Percentiles rank a stretch among this genome's conserved stretches.
Conservation (phyloP, 2,113 vertebrate genomes). For the Crocuta crocuta region DNA sequence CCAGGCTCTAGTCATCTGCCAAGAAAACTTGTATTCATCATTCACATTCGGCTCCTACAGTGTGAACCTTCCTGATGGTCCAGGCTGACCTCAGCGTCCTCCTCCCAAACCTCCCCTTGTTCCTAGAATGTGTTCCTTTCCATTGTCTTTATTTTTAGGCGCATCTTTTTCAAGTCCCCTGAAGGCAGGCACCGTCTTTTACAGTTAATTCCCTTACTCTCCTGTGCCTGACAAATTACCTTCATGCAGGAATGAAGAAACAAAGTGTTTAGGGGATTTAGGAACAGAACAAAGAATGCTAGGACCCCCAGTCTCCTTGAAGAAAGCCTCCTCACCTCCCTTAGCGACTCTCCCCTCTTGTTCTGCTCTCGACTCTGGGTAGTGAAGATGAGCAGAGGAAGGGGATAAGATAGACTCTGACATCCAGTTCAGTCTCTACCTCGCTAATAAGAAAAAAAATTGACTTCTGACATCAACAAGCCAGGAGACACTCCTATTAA, state of each 20-base stretch:
- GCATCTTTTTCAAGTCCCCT: neutral
- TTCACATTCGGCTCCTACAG: neutral
- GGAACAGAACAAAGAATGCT: neutral
- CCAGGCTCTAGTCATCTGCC: neutral
- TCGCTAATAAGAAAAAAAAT: neutral
- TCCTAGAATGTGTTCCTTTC: neutral
- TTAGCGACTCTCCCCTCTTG: neutral
- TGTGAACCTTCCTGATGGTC: neutral
- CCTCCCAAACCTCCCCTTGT: fast-evolving
- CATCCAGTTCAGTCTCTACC: neutral
- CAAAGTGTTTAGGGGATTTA: neutral
- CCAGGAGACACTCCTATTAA: neutral
- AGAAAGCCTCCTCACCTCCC: neutral
- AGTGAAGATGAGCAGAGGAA: neutral
- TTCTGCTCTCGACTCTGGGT: neutral
- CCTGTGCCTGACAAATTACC: neutral
- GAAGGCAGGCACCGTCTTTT: neutral
- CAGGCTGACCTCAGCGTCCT: neutral
- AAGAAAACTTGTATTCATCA: neutral
- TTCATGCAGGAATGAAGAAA: neutral
- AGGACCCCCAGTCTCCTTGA: neutral
- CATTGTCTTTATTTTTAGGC: neutral
- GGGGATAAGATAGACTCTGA: neutral
- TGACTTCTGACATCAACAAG: neutral
- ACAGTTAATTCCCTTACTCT: neutral